phyloP scores from a whole-genome alignment of 2,113 vertebrate genomes.

The Pteruthius melanotis region DNA sequence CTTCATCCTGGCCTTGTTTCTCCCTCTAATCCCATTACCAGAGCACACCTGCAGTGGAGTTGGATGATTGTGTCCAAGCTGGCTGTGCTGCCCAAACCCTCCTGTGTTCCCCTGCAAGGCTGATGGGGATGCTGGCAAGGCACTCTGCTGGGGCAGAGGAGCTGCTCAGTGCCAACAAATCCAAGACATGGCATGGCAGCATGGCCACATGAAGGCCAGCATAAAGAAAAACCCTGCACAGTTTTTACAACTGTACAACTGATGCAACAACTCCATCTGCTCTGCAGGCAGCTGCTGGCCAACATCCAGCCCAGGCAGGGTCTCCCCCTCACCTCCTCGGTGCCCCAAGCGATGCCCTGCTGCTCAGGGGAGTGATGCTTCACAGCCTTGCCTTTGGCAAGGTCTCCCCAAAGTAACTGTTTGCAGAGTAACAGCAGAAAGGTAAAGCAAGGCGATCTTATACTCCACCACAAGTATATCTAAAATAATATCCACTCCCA shows the following conservation, averaged over 20 bases:
- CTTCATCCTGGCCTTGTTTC: background rate
- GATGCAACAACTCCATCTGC: background rate
- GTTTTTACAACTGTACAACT: background rate
- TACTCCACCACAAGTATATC: background rate
- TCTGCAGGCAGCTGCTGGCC: background rate
- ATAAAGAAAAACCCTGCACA: background rate
- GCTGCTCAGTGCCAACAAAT: background rate
- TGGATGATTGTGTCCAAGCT: background rate
- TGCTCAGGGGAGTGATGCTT: rapidly evolving
- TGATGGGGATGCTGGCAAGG: rapidly evolving
- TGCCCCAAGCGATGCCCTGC: rapidly evolving
- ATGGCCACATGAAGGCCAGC: rapidly evolving
- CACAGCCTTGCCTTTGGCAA: background rate
- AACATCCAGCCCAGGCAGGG: background rate
- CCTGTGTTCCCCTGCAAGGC: too few species aligned
- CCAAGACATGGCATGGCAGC: rapidly evolving
- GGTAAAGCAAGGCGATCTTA: background rate
- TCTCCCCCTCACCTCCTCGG: rapidly evolving
- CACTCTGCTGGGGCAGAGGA: background rate
- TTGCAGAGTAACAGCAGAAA: background rate
- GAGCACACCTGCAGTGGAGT: rapidly evolving
- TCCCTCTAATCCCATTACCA: background rate
- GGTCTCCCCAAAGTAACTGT: background rate
- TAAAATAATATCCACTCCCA: background rate
- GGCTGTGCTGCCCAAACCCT: background rate